A percentile compares a stretch with the other conserved stretches of the same genome.
Evolutionary conservation across 2,888 invertebrate genomes (phyloP).

Genomic region (Cenopis cana): DNA sequence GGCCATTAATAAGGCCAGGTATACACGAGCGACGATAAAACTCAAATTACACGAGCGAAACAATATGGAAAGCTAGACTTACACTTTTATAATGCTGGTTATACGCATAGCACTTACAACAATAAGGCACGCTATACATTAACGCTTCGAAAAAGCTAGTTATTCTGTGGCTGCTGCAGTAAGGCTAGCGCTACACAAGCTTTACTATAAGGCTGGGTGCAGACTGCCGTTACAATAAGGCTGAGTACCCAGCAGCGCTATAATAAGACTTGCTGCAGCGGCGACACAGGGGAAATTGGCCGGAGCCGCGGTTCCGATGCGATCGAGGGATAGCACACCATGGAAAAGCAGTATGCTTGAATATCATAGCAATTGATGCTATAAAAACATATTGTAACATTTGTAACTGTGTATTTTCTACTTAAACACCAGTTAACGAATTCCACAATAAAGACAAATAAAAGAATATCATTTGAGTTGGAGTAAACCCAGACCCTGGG

Average conservation of each 20-base stretch:
- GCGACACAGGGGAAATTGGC: slow-evolving; percentile 29
- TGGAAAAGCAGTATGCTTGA: neutral
- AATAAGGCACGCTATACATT: neutral
- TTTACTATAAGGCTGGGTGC: neutral
- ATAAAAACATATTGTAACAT: neutral
- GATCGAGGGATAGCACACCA: slow-evolving; percentile 2
- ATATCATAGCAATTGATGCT: too few relatives aligned
- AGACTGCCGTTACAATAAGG: neutral
- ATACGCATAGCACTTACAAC: neutral
- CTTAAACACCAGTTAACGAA: too few relatives aligned
- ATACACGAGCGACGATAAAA: neutral
- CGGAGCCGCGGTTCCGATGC: slow-evolving; percentile 21
- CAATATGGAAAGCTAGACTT: neutral
- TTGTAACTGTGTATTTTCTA: too few relatives aligned
- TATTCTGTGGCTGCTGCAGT: neutral
- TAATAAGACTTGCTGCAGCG: slow-evolving; percentile 2
- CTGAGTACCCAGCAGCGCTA: neutral
- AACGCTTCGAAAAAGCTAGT: neutral
- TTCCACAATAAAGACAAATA: too few relatives aligned
- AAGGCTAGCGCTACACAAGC: neutral
- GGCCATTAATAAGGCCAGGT: neutral
- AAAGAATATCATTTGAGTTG: too few relatives aligned
- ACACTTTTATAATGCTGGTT: neutral
- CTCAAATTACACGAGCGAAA: slow-evolving; percentile 4
- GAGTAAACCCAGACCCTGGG: too few relatives aligned